Base-by-base conservation (phyloP, 2,113 vertebrate species). In the Triplophysa siluroides region DNA sequence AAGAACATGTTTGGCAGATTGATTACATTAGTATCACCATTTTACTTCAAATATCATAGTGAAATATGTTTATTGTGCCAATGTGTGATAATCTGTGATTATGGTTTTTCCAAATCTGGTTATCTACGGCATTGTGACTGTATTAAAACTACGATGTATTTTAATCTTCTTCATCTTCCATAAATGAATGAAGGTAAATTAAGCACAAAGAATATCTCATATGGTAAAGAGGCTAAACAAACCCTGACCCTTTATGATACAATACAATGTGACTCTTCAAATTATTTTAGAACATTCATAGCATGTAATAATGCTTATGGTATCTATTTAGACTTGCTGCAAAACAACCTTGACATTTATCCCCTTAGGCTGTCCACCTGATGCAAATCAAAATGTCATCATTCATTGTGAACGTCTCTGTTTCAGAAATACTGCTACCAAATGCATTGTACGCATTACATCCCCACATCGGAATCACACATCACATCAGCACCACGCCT, bases 121-220 rank as follows among this genome's bases (percentile, higher is more conserved):
- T 38, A 38, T 38, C 33, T 38, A 38, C 6, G 6, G 29, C 43
- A 45, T 11, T 11, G 43, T 11, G 11, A 45, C 8, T 45, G 43
- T 45, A 12, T 45, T 45, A 45, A 45, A 45, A 11, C 9, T 2
- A 45, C 2, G 43, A 2, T 45, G 29, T 11, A 45, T 45, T 45
- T 45, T 45, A 0, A 45, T 21, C 58, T n/a, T 29, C 50, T 58
- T 11, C 3, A 60, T 41, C 12, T 74, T 88, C 72, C 76, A 43
- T 60, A 52, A 66, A 64, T 66, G 81, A 89, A 84, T 81, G 71
- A 78, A 85, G 86, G 83, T 87, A 90, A 88, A 90, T 90, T 88
- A 88, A 88, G 83, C 82, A 85, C 71, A 80, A 79, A 83, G 79
- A 81, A 77, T 85, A 91, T 90, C 83, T 80, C 26, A 12, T 76